A percentile compares a stretch with the other conserved stretches of the same genome.
These are phyloP conservation scores for Drosophila dunni DNA, from an alignment of 1,140 invertebrate species.

Conservation along the genomic window DNA sequence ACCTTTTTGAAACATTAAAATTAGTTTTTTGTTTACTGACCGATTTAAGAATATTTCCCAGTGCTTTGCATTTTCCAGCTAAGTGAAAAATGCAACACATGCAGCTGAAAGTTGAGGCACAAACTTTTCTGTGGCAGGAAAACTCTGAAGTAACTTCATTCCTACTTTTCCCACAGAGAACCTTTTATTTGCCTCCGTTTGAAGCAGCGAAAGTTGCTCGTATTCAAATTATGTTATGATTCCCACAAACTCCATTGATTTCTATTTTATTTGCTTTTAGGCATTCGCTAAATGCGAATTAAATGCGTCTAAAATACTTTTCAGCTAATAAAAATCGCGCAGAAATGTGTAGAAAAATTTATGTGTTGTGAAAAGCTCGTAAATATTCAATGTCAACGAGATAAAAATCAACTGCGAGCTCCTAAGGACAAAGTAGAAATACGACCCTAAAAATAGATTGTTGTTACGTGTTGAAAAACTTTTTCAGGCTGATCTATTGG, in stretches of 20 bases:
- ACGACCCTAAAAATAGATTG: constrained; percentile 3
- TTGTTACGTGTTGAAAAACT: constrained; percentile 21
- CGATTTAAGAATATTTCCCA: constrained; percentile 35
- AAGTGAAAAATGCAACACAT: constrained; percentile 63
- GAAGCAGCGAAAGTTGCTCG: constrained; percentile 3
- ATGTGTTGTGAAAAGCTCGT: constrained; percentile 59
- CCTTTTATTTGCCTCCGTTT: constrained; percentile 48
- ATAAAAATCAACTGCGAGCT: constrained; percentile 64
- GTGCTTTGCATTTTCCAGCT: not conserved
- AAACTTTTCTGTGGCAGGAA: constrained; percentile 49
- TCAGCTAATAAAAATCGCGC: constrained; percentile 67
- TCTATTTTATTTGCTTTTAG: constrained; percentile 1
- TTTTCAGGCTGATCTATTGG: constrained; percentile 35
- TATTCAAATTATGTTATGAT: constrained; percentile 15
- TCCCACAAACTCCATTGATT: constrained; percentile 10
- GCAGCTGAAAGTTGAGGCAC: constrained; percentile 61
- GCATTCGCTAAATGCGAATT: constrained; percentile 25
- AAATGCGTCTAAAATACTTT: constrained; percentile 58
- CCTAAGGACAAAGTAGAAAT: constrained; percentile 53
- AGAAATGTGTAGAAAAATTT: constrained; percentile 51
- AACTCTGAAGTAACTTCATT: constrained; percentile 25
- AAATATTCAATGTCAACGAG: constrained; percentile 65
- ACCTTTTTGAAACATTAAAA: constrained; percentile 51
- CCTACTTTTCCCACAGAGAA: constrained; percentile 46
- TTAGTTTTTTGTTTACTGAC: constrained; percentile 65